These are phyloP conservation scores for Natrix natrix DNA, from an alignment of 2,797 vertebrate species.

Conservation along the genomic window DNA sequence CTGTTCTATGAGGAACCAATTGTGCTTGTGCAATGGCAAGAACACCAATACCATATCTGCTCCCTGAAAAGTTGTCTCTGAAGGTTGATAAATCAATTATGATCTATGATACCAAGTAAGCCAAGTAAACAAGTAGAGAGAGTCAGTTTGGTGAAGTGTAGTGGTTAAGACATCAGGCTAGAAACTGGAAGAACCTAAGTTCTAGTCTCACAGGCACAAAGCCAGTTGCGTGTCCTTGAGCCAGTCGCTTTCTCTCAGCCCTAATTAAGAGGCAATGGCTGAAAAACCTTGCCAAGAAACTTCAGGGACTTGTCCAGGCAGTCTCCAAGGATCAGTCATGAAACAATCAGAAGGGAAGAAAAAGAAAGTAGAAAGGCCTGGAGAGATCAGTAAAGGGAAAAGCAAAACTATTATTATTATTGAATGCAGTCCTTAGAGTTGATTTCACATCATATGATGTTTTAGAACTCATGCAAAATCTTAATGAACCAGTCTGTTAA, in stretches of 20 bases:
- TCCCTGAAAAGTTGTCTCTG: neutral
- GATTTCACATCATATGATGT: slow-evolving; percentile 57
- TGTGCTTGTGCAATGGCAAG: neutral
- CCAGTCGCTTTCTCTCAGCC: neutral
- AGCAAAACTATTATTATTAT: neutral
- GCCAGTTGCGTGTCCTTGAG: neutral
- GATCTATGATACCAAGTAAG: neutral
- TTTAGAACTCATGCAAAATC: slow-evolving; percentile 51
- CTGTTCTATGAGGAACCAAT: neutral
- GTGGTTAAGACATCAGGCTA: neutral
- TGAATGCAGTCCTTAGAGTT: neutral
- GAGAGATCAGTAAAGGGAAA: neutral
- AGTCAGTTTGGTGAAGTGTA: neutral
- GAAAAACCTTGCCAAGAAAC: neutral
- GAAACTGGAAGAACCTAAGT: neutral
- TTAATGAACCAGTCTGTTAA: slow-evolving; percentile 56
- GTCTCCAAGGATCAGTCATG: neutral
- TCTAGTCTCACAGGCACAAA: neutral
- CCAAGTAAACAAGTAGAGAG: neutral
- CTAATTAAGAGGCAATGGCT: neutral
- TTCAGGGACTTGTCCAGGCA: neutral
- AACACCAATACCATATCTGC: neutral
- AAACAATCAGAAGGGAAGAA: neutral
- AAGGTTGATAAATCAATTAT: neutral
- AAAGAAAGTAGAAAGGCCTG: neutral